Evolutionary conservation across 2,888 invertebrate species (phyloP), one percentile per base, ranked within the genome.

Genomic region (Rhyacophila evoluta): DNA sequence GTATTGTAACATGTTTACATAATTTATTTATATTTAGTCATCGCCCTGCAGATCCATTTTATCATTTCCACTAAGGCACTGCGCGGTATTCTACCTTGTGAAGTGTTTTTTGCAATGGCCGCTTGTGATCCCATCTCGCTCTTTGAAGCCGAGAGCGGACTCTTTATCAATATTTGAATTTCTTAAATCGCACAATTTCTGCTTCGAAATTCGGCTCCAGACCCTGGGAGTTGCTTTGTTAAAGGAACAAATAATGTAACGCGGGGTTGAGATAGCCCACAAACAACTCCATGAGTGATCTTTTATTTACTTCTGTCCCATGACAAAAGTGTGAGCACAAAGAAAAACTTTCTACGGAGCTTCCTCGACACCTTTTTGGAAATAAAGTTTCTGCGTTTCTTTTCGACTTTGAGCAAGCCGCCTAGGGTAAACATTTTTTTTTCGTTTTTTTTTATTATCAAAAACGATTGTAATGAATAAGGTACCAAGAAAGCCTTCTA

Each of bases 91-190:
- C n/a, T n/a, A n/a, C 29, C 29, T 33, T 33, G 2, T 33, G 29
- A 4, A 33, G 6, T 6, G 29, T 33, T 33, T 33, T 33, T 33
- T 33, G 29, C 29, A 33, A 33, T 33, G 29, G 29, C 29, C 29
- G 29, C 29, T 33, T 4, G 29, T 33, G 55, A 55, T 55, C 55
- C 25, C 55, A 55, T 8, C 55, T 55, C 55, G 10, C 10, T 55
- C 55, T 55, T 55, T 55, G 55, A 25, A 55, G 55, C 55, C 25
- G 25, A 55, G 55, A 55, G n/a, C 27, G 29, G 29, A 72, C 36
- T 75, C 75, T 75, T 68, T 55, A 75, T 75, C 75, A 75, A 75
- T 75, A 75, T 75, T 75, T 75, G 75, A 75, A 75, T 75, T 67
- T 75, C 29, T 67, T 36, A 75, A 75, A 68, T 55, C 55, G 55